Evolutionary conservation across 2,797 vertebrate species (phyloP), one percentile per base, ranked within the genome.

Genomic region (Catamblyrhynchus diadema): DNA sequence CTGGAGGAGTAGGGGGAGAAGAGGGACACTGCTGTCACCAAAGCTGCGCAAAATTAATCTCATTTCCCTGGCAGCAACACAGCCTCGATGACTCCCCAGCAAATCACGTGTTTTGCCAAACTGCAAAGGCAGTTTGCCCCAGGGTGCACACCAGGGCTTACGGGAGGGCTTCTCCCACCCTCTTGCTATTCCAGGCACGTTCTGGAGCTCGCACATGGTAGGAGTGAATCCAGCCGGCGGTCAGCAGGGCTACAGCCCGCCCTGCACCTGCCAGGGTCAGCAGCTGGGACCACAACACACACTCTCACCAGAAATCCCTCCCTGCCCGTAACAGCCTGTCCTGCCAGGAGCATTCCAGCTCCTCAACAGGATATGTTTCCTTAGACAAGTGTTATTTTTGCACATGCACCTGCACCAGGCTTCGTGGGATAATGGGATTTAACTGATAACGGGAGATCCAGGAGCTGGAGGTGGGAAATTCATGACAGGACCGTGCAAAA

Each of bases 171-270:
- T 80, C 75, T 85, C 79, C 88, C 45, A 80, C 69, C 69, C 69
- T 75, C 69, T 83, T 83, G 87, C 89, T 90, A 83, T 81, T 78
- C 91, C 65, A n/a, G 79, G 91, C 93, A 94, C 50, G n/a, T 88
- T 50, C 39, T 0, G 0, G 45, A 53, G 89, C 53, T 53, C 24
- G 79, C 81, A 86, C 91, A 41, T 10, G 7, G 82, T 1, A 12
- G 86, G 12, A 67, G 28, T 4, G 13, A 75, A 74, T 27, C 33
- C 78, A 67, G 90, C 19, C 56, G 1, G 47, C 0, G 70, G 81
- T 88, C 84, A 92, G 94, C 70, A 42, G 72, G 44, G 78, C 67
- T 47, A 5, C 61, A 54, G 89, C 65, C 23, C 0, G 77, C 78
- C 42, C 37, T 25, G 35, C 75, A 74, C 57, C 8, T 7, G 24